These are phyloP conservation scores for Gymnorhina tibicen DNA, from an alignment of 2,113 vertebrate species.

Conservation along the genomic window DNA sequence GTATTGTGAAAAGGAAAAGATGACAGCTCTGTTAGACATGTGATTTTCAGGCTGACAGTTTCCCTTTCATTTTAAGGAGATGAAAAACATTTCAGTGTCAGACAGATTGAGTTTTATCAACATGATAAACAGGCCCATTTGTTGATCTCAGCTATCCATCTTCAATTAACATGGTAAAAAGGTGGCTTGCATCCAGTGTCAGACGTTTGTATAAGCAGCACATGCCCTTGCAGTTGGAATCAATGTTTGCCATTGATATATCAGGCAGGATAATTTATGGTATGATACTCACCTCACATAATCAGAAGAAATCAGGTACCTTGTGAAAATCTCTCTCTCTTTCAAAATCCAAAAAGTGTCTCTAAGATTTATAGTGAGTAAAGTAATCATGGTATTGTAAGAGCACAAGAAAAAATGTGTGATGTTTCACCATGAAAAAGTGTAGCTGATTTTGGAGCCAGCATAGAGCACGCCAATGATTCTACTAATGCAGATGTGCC, in stretches of 20 bases:
- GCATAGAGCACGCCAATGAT: background rate
- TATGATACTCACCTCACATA: background rate
- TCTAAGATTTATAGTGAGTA: background rate
- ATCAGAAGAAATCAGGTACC: background rate
- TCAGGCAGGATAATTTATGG: background rate
- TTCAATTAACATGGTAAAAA: slow-evolving; percentile 59
- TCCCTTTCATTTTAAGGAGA: slow-evolving; percentile 47
- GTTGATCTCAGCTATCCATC: slow-evolving; percentile 46
- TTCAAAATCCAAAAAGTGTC: background rate
- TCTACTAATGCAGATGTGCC: background rate
- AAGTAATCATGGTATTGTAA: background rate
- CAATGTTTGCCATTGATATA: slow-evolving; percentile 50
- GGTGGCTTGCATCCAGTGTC: slow-evolving; percentile 1
- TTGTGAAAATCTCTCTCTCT: background rate
- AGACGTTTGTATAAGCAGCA: slow-evolving; percentile 39
- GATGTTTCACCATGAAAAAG: background rate
- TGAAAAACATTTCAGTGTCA: slow-evolving; percentile 46
- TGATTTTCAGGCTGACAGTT: slow-evolving; percentile 56
- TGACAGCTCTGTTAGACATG: slow-evolving; percentile 30
- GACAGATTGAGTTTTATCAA: slow-evolving; percentile 57
- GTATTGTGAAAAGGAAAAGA: background rate
- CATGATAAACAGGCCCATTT: slow-evolving; percentile 55
- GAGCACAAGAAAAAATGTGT: background rate
- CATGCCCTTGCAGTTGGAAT: slow-evolving; percentile 26
- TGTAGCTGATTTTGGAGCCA: background rate